Conservation (phyloP, 2,888 invertebrate genomes). For the Xestia rhomboidea region DNA sequence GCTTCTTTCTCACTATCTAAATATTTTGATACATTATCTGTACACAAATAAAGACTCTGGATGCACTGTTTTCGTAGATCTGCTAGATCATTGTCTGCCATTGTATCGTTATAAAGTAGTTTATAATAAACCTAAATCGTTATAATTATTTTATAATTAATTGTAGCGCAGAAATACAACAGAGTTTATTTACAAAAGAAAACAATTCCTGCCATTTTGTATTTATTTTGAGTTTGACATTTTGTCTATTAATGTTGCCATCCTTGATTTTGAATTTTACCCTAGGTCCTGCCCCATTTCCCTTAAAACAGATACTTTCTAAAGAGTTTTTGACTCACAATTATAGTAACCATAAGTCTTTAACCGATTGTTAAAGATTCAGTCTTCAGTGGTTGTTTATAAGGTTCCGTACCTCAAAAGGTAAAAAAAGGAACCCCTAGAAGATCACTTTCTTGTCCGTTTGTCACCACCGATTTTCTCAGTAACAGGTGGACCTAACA, state of each 20-base stretch:
- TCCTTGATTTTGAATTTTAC: background rate
- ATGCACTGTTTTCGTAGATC: constrained; percentile 84
- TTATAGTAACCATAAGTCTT: too few relatives aligned
- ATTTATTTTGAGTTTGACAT: constrained; percentile 34
- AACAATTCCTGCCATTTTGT: constrained; percentile 60
- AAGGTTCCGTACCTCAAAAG: too few relatives aligned
- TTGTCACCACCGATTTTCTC: too few relatives aligned
- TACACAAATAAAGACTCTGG: constrained; percentile 81
- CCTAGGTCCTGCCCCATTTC: background rate
- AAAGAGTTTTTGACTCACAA: too few relatives aligned
- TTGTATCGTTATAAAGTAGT: constrained; percentile 27
- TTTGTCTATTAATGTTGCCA: background rate
- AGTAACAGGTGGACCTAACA: too few relatives aligned
- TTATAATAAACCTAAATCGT: background rate
- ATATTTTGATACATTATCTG: constrained; percentile 84
- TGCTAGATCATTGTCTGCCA: constrained; percentile 79
- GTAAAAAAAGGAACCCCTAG: too few relatives aligned
- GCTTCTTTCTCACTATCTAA: constrained; percentile 80
- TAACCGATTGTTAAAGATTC: too few relatives aligned
- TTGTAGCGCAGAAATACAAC: background rate
- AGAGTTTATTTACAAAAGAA: constrained; percentile 23
- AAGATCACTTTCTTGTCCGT: too few relatives aligned
- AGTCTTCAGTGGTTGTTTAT: too few relatives aligned
- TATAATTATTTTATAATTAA: background rate
- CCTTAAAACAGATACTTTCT: too few relatives aligned